Evolutionary conservation across 2,797 vertebrate genomes (phyloP), one percentile per base, ranked within the genome.

Genomic region (Orestias chungarensis): DNA sequence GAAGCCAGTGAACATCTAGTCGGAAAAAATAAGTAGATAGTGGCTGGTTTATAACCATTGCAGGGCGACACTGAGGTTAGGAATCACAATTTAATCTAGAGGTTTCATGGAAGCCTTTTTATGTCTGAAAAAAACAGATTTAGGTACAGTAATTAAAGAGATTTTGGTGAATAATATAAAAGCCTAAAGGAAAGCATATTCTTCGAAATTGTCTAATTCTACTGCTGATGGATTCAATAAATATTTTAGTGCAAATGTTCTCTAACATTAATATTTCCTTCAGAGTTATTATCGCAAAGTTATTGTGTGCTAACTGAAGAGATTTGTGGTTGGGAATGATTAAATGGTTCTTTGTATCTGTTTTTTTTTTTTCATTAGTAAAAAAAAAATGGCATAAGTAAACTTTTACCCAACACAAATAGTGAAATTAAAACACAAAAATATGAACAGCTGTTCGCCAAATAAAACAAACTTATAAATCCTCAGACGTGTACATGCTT

Each of bases 21-120:
- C 80, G 73, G 65, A 78, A 82, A 65, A 78, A 82, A 65, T 50
- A 42, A 73, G 68, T 74, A 83, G 81, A 78, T 74, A 79, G 75
- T 70, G 71, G 66, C 72, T 54, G 73, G 59, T 42, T 74, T 86
- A n/a, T 61, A 73, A 35, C 55, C 82, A 70, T 68, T 84, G 84
- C 69, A 31, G 68, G 69, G 75, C 54, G 74, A 68, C 72, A 35
- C 43, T 52, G 20, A 78, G 78, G 80, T 80, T 76, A 67, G 61
- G 82, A 81, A 89, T 87, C 79, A 88, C 54, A 70, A 71, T 73
- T 67, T 82, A 87, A 70, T 57, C 54, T 72, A 70, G 42, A 75
- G 42, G 73, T 74, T 81, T 18, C 31, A 23, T 31, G 50, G 65
- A 68, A 64, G 44, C 23, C 25, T 49, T 70, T 69, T 65, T 3